A percentile compares a stretch with the other conserved stretches of the same genome.
phyloP scores from a whole-genome alignment of 2,797 vertebrate genomes.

The Malacoraja senta region DNA sequence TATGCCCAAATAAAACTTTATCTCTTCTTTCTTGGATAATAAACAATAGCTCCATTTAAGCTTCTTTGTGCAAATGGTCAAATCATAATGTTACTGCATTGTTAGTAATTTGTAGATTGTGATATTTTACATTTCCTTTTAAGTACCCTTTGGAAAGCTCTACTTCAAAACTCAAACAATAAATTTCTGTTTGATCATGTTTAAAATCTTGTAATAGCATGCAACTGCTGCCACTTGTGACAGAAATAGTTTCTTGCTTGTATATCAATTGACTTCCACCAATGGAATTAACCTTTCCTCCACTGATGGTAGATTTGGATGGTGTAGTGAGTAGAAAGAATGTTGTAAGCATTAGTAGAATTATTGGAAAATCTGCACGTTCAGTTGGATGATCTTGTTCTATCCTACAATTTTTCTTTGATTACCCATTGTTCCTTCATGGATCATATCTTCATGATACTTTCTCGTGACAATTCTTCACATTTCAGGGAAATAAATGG shows the following conservation, averaged over 20 bases:
- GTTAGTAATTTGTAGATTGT: neutral
- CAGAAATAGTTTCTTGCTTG: neutral
- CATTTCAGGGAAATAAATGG: neutral
- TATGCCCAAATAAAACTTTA: neutral
- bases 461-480: neutral
- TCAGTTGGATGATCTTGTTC: neutral
- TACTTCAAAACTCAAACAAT: neutral
- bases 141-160: neutral
- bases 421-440: neutral
- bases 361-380: too few relatives aligned
- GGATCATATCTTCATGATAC: neutral
- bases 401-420: neutral
- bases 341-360: too few relatives aligned
- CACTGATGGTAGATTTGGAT: neutral
- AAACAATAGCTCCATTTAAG: neutral
- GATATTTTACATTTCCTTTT: neutral
- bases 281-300: neutral
- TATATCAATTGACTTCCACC: neutral
- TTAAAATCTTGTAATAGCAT: neutral
- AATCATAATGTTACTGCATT: neutral
- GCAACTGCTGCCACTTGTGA: neutral
- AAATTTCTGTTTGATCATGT: neutral
- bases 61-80: neutral
- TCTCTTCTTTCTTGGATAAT: neutral
- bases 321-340: neutral